Base-by-base conservation (phyloP, 2,797 vertebrate genomes). In the Acestrorhynchus altus region DNA sequence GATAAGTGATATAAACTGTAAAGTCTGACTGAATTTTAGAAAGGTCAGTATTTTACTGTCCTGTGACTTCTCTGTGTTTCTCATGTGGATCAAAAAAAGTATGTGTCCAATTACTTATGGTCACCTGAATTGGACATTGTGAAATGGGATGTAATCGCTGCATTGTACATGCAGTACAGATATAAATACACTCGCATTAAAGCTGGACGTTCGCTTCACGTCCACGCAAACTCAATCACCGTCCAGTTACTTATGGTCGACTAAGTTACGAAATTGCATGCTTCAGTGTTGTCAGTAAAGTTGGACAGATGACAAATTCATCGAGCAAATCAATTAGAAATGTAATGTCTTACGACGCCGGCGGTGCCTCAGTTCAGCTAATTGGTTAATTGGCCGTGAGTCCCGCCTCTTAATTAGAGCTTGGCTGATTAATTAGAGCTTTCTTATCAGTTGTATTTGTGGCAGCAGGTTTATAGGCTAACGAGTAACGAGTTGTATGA, bases 401-500 rank as follows among this genome's bases (percentile, higher is more conserved):
- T 80, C 67, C 16, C 56, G 46, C 31, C 2, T 24, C 59, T 65
- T 83, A 72, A 78, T 81, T 78, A 71, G 67, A 78, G 46, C 54
- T 47, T 73, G 66, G 68, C 51, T 79, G 74, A 76, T 78, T 84
- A 70, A 84, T 81, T 81, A 59, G 47, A 46, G 72, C 40, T 52
- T 46, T 54, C 8, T 22, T 81, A 73, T 79, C 52, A 22, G 28
- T 73, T 77, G 64, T 51, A 75, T 81, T 81, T 39, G 54, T 64
- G 42, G 69, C 20, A 11, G 54, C 73, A 44, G 42, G 51, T 80
- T 75, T 54, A 13, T 8, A 39, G 52, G 71, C 64, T 84, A 82
- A 82, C 77, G 80, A 82, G 72, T 49, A n/a, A n/a, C n/a, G n/a
- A n/a, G n/a, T n/a, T n/a, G 68, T 67, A 74, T 75, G 52, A 71